Base-by-base conservation (phyloP, 2,888 invertebrate genomes). In the Sympetrum striolatum region DNA sequence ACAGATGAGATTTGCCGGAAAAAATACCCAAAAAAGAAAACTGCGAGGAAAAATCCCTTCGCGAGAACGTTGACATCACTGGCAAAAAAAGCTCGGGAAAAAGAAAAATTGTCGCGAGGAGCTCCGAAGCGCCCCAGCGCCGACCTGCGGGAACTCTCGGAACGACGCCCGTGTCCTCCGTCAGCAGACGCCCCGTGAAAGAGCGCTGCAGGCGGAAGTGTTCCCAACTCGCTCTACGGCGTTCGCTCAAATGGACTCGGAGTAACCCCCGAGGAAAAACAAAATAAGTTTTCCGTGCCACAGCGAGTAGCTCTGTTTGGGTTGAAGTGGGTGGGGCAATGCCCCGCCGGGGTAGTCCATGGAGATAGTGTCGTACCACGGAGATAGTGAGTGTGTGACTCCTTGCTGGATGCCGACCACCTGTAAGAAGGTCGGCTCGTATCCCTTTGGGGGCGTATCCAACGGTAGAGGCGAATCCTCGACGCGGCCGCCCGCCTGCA, bases 171-270 rank as follows among this genome's bases (percentile, higher is more conserved):
- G 35, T 0, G 35, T 22, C 10, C 18, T 60, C 64, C 37, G n/a
- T 31, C n/a, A 35, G 14, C 35, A 12, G 22, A 37, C 8, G 60
- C 86, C 60, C 53, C 39, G 64, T n/a, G 37, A 18, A 37, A 86
- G n/a, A 86, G 86, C 86, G 86, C 86, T 86, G 86, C 86, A 14
- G 86, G 86, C 86, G 86, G 86, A 37, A 86, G 86, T 86, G 58
- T 2, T 86, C 64, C 37, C 15, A 86, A 86, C 86, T 86, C 60
- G 14, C 60, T 86, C 14, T 22, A 53, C 22, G 31, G 25, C 8
- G 25, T 31, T 25, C 25, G 73, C 86, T 86, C 60, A 86, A 86
- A 86, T 60, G 86, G 60, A 86, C 60, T 86, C 86, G 58, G 86
- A 86, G 60, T 86, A 60, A 86, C 86, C 86, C 44, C 31, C 12